Evolutionary conservation across 2,113 vertebrate species (phyloP).

Genomic region (Puntigrus tetrazona): DNA sequence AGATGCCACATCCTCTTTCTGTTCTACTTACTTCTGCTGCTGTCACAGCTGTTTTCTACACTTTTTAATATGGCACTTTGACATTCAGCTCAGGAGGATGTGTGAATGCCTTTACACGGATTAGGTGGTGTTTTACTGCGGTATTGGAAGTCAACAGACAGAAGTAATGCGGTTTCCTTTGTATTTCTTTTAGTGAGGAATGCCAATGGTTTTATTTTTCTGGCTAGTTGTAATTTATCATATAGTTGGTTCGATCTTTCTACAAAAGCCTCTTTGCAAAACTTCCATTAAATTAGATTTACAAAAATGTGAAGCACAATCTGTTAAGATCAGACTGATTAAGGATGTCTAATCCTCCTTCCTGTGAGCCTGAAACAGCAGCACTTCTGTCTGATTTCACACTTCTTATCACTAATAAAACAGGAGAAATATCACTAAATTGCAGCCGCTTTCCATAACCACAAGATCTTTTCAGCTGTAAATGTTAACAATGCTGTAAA

Average conservation of each 20-base stretch:
- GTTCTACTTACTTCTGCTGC: not conserved
- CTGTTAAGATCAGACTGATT: not conserved
- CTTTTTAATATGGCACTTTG: constrained; percentile 12
- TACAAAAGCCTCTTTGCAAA: not conserved
- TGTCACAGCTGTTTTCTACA: constrained; percentile 25
- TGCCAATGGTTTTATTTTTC: too few species aligned
- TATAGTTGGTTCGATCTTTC: not conserved
- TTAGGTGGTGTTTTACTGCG: not conserved
- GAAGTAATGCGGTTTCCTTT: not conserved
- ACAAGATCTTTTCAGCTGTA: too few species aligned
- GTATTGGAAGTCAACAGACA: not conserved
- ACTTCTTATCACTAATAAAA: not conserved
- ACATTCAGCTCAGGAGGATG: constrained; percentile 9
- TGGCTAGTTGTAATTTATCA: not conserved
- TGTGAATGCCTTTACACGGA: not conserved
- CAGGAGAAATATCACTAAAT: not conserved
- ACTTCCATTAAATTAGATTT: not conserved
- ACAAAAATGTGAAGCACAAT: not conserved
- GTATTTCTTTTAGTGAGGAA: too few species aligned
- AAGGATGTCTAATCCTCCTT: not conserved
- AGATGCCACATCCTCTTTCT: constrained; percentile 19
- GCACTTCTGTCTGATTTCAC: not conserved
- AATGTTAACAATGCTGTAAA: too few species aligned
- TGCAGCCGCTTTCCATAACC: too few species aligned
- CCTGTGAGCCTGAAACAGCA: not conserved